Base-by-base conservation (phyloP, 2,888 invertebrate genomes). In the Drosophila colorata region DNA sequence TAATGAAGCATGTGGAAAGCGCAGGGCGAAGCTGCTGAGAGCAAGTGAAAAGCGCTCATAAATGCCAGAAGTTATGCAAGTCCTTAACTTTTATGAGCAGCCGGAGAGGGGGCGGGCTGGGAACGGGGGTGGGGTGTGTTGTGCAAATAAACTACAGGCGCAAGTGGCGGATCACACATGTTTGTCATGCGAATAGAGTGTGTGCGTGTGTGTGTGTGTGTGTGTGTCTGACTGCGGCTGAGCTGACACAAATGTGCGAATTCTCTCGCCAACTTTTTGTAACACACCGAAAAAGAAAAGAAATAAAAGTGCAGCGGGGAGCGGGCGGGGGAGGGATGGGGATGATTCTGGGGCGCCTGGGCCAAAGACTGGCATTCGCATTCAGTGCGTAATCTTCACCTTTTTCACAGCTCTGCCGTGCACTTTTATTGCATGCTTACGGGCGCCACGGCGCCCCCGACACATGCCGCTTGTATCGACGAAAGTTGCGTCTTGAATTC, bases 1-100 rank as follows among this genome's bases (percentile, higher is more conserved):
- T 91, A 91, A 91, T 91, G 92, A 91, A 91, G 89, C 92, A 91
- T 91, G 87, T 82, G 84, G 83, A 82, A 75, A 76, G 78, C 72
- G 77, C 71, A 61, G 63, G 48, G 48, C 58, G 57, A 51, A 59
- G 64, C 55, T 72, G 65, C 25, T 58, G 67, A 55, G 66, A 70
- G 74, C 81, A 67, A 72, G 80, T 87, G 72, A 89, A 83, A 82
- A 78, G 81, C 69, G 74, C 81, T 76, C 73, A 87, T 74, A 88
- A 88, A 80, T 87, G 81, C 81, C 73, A 79, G 76, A 80, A 88
- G 81, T 77, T 78, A 80, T 72, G 77, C 87, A 81, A 81, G 80
- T 84, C 77, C 85, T 88, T 87, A 86, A 86, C 89, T 87, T 86
- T 87, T 84, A 86, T 81, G 81, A 66, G 78, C 73, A 61, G 56